Evolutionary conservation across 1,140 invertebrate genomes (phyloP).

Genomic region (Pachypeltis micranthus): DNA sequence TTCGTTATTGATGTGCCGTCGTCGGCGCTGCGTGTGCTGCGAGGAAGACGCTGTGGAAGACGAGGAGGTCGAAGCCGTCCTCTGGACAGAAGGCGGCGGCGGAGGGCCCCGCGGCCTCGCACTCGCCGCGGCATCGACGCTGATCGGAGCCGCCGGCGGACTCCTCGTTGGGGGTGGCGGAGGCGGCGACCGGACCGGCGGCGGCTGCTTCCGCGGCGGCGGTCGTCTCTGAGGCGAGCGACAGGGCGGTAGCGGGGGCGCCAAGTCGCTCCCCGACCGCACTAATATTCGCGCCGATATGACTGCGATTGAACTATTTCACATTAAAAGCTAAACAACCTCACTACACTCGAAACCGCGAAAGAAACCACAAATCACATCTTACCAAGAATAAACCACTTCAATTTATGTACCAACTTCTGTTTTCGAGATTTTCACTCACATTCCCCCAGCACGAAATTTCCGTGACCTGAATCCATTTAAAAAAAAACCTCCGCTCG

Average conservation of each 20-base stretch:
- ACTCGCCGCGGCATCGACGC: too few species aligned
- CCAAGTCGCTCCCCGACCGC: not conserved
- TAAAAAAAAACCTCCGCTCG: too few species aligned
- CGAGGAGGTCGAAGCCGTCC: slow-evolving; percentile 12
- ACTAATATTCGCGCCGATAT: not conserved
- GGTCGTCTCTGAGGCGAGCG: not conserved
- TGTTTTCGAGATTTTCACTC: too few species aligned
- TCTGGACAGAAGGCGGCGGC: slow-evolving; percentile 7
- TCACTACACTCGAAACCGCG: too few species aligned
- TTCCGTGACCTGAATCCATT: too few species aligned
- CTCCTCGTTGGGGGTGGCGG: not conserved
- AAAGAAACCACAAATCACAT: too few species aligned
- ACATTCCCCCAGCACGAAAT: too few species aligned
- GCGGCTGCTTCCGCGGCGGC: not conserved
- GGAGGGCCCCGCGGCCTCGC: not conserved
- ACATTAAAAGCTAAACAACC: too few species aligned
- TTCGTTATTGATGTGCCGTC: slow-evolving; percentile 10
- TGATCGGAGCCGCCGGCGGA: not conserved
- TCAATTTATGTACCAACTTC: too few species aligned
- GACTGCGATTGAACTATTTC: too few species aligned
- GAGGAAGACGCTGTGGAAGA: slow-evolving; percentile 15
- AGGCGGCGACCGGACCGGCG: not conserved
- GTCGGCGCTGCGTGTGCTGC: not conserved
- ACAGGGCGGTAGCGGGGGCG: not conserved
- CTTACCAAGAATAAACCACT: too few species aligned